Percentiles rank a stretch among this genome's conserved stretches.
These are phyloP conservation scores for Hipparchia sbordonii DNA, from an alignment of 2,888 invertebrate genomes.

Conservation along the genomic window DNA sequence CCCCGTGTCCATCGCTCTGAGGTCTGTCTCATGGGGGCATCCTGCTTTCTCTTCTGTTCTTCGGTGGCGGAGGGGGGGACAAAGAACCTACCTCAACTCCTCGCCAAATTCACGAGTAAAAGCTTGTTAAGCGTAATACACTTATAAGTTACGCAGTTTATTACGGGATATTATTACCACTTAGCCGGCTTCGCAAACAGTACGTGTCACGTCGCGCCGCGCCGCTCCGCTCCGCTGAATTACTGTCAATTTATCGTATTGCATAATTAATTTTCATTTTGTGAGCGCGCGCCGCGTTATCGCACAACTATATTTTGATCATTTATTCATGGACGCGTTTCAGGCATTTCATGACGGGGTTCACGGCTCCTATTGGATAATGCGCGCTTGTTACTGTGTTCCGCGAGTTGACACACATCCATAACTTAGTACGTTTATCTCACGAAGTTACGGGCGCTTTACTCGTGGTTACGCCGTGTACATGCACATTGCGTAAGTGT, in stretches of 20 bases:
- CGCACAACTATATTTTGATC: conserved; percentile 60
- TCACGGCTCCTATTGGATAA: conserved; percentile 45
- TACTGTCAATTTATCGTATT: conserved; percentile 73
- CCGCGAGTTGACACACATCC: background rate
- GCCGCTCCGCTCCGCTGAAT: conserved; percentile 55
- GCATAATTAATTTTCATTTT: conserved; percentile 75
- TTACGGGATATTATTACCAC: conserved; percentile 40
- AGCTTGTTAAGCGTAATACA: conserved; percentile 29
- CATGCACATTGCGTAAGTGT: too few relatives aligned
- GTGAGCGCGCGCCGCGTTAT: conserved; percentile 55
- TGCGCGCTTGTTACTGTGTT: conserved; percentile 26
- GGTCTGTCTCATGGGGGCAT: too few relatives aligned
- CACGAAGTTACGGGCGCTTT: too few relatives aligned
- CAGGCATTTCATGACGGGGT: conserved; percentile 59
- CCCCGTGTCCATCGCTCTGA: too few relatives aligned
- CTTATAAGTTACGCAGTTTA: conserved; percentile 31
- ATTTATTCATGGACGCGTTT: conserved; percentile 63
- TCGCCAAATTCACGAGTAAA: conserved; percentile 8
- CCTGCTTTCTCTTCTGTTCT: too few relatives aligned
- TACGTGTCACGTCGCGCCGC: conserved; percentile 47
- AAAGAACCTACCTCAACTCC: background rate
- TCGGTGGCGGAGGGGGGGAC: too few relatives aligned
- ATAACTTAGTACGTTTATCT: too few relatives aligned
- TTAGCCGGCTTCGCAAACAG: conserved; percentile 40
- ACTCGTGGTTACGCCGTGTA: too few relatives aligned